Evolutionary conservation across 1,140 invertebrate genomes (phyloP).

Genomic region (Dufourea novaeangliae): DNA sequence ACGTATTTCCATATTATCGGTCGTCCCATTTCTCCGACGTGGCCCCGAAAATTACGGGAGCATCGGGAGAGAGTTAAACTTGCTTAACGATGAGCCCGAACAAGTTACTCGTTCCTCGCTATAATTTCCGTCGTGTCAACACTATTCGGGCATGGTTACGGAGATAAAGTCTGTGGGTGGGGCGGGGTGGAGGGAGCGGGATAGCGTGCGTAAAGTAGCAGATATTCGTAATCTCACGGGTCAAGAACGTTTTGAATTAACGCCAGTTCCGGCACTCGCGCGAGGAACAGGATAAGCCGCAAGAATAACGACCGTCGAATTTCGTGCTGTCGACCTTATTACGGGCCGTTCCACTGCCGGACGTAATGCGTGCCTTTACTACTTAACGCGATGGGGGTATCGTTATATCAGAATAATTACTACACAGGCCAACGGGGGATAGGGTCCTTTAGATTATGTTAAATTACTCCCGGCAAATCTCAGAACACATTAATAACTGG

Average conservation of each 20-base stretch:
- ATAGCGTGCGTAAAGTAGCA: slow-evolving; percentile 7
- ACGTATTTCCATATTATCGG: neutral
- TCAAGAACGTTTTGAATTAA: slow-evolving; percentile 25
- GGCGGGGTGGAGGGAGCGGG: too few species aligned
- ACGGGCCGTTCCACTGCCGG: slow-evolving; percentile 7
- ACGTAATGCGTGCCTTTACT: slow-evolving; percentile 26
- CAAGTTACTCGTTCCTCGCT: neutral
- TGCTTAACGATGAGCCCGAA: slow-evolving; percentile 8
- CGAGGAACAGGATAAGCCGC: neutral
- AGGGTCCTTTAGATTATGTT: neutral
- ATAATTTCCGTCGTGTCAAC: slow-evolving; percentile 12
- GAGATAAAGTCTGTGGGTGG: neutral
- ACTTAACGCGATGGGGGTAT: slow-evolving; percentile 6
- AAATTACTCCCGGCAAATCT: too few species aligned
- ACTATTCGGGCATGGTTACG: neutral
- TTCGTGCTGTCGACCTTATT: slow-evolving; percentile 3
- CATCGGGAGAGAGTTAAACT: neutral
- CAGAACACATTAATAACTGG: neutral
- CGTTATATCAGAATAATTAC: neutral
- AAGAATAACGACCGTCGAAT: slow-evolving; percentile 31
- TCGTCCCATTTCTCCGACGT: neutral
- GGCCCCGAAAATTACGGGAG: neutral
- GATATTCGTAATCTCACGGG: slow-evolving; percentile 23
- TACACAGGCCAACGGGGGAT: neutral
- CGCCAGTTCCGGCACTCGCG: neutral